Conservation (phyloP, 2,797 vertebrate species). For the Cirrhinus mrigala region DNA sequence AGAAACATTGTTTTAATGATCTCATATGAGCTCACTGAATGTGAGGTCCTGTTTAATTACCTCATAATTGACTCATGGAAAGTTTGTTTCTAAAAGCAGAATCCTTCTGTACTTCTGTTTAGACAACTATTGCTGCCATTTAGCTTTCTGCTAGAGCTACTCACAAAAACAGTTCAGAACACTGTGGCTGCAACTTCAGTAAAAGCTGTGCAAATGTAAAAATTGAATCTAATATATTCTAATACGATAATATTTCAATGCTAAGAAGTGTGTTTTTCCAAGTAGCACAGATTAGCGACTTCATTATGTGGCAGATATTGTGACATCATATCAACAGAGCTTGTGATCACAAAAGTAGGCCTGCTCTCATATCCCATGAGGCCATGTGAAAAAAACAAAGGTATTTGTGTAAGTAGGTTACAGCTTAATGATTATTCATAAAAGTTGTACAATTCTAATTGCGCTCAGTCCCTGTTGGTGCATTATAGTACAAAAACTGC, state of each 20-base stretch:
- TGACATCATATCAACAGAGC: background rate
- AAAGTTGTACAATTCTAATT: constrained; percentile 35
- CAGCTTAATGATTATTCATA: constrained; percentile 30
- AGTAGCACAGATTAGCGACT: background rate
- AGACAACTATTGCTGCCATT: background rate
- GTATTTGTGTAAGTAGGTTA: constrained; percentile 41
- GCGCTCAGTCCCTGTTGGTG: constrained; percentile 3
- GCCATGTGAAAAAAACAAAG: constrained; percentile 21
- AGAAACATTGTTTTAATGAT: constrained; percentile 28
- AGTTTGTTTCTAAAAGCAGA: constrained; percentile 14
- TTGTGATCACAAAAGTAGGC: background rate
- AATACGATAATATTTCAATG: background rate
- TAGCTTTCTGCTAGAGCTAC: background rate
- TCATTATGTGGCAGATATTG: background rate
- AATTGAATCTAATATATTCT: background rate
- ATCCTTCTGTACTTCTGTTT: background rate
- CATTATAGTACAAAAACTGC: constrained; percentile 5
- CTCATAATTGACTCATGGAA: constrained; percentile 10
- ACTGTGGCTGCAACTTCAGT: background rate
- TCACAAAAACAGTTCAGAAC: background rate
- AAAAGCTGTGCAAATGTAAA: background rate
- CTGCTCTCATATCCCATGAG: background rate
- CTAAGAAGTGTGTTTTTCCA: background rate
- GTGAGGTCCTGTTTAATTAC: background rate
- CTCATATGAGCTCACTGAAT: constrained; percentile 1